Evolutionary conservation across 2,888 invertebrate species (phyloP).

Genomic region (Agonopterix alstromeriana): DNA sequence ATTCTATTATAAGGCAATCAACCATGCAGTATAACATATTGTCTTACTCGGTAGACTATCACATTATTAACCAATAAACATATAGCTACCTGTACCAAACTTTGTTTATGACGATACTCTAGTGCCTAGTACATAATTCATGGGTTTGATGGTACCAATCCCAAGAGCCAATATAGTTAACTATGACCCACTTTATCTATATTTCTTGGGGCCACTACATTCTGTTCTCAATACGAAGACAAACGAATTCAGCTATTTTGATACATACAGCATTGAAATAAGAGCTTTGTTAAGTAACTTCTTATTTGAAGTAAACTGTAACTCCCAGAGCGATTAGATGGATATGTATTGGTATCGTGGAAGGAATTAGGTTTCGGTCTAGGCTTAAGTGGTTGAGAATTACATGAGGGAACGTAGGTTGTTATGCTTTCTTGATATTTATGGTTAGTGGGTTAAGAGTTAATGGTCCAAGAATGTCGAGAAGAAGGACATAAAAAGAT

Average conservation of each 20-base stretch:
- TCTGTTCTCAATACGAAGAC: too few species aligned
- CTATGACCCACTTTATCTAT: conserved; percentile 55
- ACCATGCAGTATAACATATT: too few species aligned
- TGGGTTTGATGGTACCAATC: conserved; percentile 32
- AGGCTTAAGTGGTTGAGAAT: background rate
- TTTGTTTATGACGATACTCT: conserved; percentile 9
- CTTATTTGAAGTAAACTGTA: background rate
- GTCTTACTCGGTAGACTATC: too few species aligned
- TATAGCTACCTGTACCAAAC: conserved; percentile 2
- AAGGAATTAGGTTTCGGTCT: conserved; percentile 15
- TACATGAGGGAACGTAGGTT: too few species aligned
- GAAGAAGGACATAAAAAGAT: too few species aligned
- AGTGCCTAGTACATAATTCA: conserved; percentile 2
- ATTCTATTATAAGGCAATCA: too few species aligned
- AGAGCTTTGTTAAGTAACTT: too few species aligned
- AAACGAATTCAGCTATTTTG: too few species aligned
- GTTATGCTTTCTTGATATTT: too few species aligned
- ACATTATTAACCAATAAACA: background rate
- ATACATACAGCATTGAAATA: too few species aligned
- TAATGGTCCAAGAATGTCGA: too few species aligned
- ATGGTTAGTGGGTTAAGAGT: too few species aligned
- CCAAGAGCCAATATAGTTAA: conserved; percentile 52
- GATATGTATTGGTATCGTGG: conserved; percentile 17
- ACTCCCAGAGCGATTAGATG: conserved; percentile 21
- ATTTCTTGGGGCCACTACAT: conserved; percentile 18